Conservation (phyloP, 2,888 invertebrate species). For the Drosophila anomalata region DNA sequence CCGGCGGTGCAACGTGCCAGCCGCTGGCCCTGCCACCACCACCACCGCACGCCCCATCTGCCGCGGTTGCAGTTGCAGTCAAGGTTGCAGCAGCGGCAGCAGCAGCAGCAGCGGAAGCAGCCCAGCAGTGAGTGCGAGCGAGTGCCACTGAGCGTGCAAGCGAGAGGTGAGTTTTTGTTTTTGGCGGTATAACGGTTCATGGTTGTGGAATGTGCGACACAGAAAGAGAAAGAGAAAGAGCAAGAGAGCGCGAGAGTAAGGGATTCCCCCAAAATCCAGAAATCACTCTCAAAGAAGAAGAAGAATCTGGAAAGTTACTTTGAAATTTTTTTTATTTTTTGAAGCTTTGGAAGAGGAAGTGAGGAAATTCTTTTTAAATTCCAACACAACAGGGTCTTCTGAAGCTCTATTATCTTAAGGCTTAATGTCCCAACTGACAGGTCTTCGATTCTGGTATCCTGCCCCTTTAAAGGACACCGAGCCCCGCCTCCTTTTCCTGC, state of each 20-base stretch:
- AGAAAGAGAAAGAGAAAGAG: not conserved
- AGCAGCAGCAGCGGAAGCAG: conserved; percentile 18
- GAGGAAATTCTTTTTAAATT: no score
- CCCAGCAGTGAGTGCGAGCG: conserved; percentile 33
- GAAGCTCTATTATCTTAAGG: no score
- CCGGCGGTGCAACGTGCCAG: conserved; percentile 60
- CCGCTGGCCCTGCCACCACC: conserved; percentile 52
- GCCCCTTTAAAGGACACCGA: not conserved
- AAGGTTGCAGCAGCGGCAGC: conserved; percentile 24
- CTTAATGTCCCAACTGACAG: not conserved
- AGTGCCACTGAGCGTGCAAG: conserved; percentile 23
- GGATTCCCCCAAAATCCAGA: not conserved
- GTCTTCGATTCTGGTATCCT: not conserved
- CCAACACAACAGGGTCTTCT: no score
- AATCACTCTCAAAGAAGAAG: no score
- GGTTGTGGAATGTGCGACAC: not conserved
- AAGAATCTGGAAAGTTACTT: no score
- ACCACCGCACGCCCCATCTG: not conserved
- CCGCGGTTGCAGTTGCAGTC: conserved; percentile 14
- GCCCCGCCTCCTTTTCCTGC: not conserved
- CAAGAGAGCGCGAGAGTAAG: not conserved
- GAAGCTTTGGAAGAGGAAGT: no score
- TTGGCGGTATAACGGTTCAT: conserved; percentile 14
- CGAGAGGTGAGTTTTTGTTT: conserved; percentile 25
- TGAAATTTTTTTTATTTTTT: no score